A percentile compares a stretch with the other conserved stretches of the same genome.
phyloP scores from a whole-genome alignment of 2,113 vertebrate genomes.

The Pelodiscus sinensis region DNA sequence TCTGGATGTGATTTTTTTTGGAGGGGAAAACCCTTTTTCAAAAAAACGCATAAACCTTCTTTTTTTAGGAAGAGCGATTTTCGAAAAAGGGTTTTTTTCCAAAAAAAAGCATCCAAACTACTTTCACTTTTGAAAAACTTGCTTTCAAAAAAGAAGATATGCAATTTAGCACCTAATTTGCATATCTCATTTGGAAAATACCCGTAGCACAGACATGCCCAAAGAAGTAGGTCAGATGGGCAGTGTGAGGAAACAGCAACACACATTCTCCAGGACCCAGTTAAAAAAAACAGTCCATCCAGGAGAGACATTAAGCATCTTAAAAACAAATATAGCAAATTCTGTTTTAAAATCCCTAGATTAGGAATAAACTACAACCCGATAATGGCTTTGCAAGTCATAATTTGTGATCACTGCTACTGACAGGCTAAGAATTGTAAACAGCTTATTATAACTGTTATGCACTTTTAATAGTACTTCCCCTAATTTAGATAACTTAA shows the following conservation, averaged over 20 bases:
- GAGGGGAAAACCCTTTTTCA: no score
- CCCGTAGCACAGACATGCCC: no score
- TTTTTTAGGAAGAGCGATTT: no score
- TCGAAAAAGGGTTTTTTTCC: no score
- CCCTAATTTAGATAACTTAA: neutral
- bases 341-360: neutral
- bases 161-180: no score
- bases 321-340: neutral
- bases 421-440: neutral
- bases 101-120: no score
- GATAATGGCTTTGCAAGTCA: neutral
- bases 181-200: no score
- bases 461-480: neutral
- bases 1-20: no score
- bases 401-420: neutral
- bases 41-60: no score
- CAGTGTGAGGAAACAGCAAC: accelerated
- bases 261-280: neutral
- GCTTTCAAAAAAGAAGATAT: no score
- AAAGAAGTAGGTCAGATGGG: neutral
- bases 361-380: neutral
- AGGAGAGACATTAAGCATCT: neutral
- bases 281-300: neutral
- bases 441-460: no score
- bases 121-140: no score